Conservation (phyloP, 2,888 invertebrate species). For the Bruchidius siliquastri region DNA sequence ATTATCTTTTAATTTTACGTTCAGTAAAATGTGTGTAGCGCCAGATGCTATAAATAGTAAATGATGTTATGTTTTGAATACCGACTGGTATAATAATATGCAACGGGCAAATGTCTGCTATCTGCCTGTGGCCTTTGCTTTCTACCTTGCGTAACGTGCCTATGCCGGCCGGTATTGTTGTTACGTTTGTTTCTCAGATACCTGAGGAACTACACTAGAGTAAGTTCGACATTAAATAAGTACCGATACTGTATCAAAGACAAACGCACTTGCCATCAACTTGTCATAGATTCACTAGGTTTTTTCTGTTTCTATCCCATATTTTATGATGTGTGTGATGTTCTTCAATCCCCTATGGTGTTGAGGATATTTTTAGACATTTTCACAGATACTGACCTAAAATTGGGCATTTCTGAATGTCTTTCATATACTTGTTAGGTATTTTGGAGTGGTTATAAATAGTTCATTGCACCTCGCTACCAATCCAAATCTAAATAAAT, state of each 20-base stretch:
- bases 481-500: neutral
- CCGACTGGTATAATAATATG: conserved; percentile 10
- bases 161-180: neutral
- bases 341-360: no score
- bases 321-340: no score
- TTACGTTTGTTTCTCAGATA: neutral
- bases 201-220: neutral
- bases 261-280: no score
- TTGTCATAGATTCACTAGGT: no score
- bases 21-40: conserved; percentile 10
- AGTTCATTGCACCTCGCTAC: neutral
- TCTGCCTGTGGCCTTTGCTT: conserved; percentile 16
- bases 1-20: neutral
- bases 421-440: no score
- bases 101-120: conserved; percentile 6
- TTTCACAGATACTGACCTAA: no score
- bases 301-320: no score
- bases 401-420: no score
- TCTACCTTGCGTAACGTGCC: conserved; percentile 14
- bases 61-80: conserved; percentile 29
- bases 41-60: conserved; percentile 31
- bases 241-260: no score
- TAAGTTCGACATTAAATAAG: no score
- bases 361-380: no score
- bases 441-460: neutral